These are phyloP conservation scores for Melospiza melodia DNA, from an alignment of 2,113 vertebrate species.

Conservation along the genomic window DNA sequence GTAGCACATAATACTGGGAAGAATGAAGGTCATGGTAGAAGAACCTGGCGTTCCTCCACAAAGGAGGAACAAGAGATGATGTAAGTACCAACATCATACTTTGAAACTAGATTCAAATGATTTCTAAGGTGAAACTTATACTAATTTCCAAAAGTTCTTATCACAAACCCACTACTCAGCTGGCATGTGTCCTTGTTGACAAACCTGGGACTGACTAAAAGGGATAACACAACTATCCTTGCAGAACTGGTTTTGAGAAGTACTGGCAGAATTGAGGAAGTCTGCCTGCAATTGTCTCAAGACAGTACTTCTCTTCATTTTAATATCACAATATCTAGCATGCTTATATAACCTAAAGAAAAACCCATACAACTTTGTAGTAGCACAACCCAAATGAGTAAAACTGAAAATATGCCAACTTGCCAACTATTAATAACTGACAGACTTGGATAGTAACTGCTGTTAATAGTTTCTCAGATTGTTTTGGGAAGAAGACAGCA, in stretches of 20 bases:
- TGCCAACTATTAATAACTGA: conserved; percentile 12
- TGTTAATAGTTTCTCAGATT: conserved; percentile 10
- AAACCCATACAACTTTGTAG: neutral
- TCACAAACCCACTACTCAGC: neutral
- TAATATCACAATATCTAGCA: neutral
- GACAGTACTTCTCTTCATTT: neutral
- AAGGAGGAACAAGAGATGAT: neutral
- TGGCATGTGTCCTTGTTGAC: conserved; percentile 11
- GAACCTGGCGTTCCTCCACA: neutral
- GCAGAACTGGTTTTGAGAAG: neutral
- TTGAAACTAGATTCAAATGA: neutral
- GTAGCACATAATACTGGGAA: neutral
- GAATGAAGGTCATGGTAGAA: neutral
- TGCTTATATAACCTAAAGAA: conserved; percentile 27
- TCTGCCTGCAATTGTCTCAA: neutral
- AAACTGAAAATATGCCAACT: conserved; percentile 16
- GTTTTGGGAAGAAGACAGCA: conserved; percentile 33
- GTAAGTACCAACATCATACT: neutral
- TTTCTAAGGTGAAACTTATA: neutral
- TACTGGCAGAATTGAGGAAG: neutral
- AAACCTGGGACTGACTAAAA: neutral
- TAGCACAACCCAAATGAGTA: neutral
- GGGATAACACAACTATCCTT: neutral
- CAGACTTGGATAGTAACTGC: neutral
- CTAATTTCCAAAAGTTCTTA: neutral